Evolutionary conservation across 1,140 invertebrate species (phyloP).

Genomic region (Littorina saxatilis): DNA sequence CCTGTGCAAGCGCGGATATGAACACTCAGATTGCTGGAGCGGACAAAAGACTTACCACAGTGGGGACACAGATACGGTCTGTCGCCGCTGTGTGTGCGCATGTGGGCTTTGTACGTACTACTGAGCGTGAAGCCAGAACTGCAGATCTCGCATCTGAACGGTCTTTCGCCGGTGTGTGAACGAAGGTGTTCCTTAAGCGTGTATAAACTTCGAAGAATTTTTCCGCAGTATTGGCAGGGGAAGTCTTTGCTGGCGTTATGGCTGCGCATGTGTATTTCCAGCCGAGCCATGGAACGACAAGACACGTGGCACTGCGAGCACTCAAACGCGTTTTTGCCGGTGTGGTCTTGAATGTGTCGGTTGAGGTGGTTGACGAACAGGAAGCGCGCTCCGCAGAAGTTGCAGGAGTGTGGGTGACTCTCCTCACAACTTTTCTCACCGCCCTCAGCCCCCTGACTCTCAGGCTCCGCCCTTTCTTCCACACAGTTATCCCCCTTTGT

Average conservation of each 20-base stretch:
- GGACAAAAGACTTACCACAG: constrained; percentile 26
- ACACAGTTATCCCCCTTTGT: no score
- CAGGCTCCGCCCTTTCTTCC: no score
- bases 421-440: background rate
- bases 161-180: constrained; percentile 43
- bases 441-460: background rate
- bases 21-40: constrained; percentile 20
- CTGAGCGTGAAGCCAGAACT: constrained; percentile 49
- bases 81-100: constrained; percentile 85
- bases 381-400: constrained; percentile 16
- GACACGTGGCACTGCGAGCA: constrained; percentile 85
- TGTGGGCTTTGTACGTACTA: constrained; percentile 73
- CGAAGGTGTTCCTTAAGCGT: constrained; percentile 37
- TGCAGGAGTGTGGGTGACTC: background rate
- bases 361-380: constrained; percentile 24
- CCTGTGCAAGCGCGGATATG: constrained; percentile 33
- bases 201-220: constrained; percentile 1
- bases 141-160: constrained; percentile 53
- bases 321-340: constrained; percentile 96
- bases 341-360: constrained; percentile 82
- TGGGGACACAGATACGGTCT: constrained; percentile 75
- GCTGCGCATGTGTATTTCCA: background rate
- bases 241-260: background rate
- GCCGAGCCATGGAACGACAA: background rate
- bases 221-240: constrained; percentile 32